Evolutionary conservation across 2,888 invertebrate genomes (phyloP).

Genomic region (Cataglyphis albicans): DNA sequence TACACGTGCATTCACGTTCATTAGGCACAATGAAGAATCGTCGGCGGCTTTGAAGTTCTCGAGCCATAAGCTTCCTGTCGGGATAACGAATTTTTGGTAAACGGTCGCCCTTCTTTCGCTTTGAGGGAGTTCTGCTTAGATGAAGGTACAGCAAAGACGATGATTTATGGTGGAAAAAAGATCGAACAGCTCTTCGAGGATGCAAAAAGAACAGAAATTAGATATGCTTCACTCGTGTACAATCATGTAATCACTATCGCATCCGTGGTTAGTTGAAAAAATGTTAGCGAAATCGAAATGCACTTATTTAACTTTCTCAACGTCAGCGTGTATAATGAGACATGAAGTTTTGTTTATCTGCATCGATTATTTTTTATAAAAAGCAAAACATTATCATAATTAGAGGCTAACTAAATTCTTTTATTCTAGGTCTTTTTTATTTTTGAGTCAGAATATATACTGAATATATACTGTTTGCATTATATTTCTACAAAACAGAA

Average conservation of each 20-base stretch:
- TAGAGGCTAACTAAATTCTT: not conserved
- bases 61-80: not conserved
- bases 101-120: conserved; percentile 7
- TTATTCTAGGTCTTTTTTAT: not conserved
- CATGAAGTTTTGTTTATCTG: not conserved
- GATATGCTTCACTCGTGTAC: not conserved
- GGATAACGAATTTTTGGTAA: conserved; percentile 42
- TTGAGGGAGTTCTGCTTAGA: conserved; percentile 36
- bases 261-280: not conserved
- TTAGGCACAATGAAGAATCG: not conserved
- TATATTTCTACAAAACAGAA: not conserved
- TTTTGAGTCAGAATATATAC: not conserved
- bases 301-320: not conserved
- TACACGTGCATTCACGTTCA: conserved; percentile 17
- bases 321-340: not conserved
- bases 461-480: not conserved
- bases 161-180: conserved; percentile 41
- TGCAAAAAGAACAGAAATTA: conserved; percentile 15
- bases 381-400: conserved; percentile 27
- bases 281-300: not conserved
- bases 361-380: not conserved
- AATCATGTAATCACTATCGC: not conserved
- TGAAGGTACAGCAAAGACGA: conserved; percentile 16
- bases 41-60: conserved; percentile 16
- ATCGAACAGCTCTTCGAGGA: not conserved